These are phyloP conservation scores for Chrysina gloriosa DNA, from an alignment of 2,888 invertebrate genomes.

Conservation along the genomic window DNA sequence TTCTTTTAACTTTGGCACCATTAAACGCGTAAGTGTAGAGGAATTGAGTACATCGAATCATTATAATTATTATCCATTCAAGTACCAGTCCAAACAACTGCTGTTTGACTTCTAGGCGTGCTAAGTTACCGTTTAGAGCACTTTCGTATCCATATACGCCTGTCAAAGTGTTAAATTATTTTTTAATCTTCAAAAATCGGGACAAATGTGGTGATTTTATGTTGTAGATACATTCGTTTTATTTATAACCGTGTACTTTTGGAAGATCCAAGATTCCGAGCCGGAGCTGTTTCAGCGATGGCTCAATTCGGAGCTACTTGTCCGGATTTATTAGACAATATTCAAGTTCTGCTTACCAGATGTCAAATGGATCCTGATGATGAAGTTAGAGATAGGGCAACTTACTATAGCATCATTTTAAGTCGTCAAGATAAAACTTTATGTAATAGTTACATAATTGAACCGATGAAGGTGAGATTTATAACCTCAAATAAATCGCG, in stretches of 20 bases:
- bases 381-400: slow-evolving; percentile 97
- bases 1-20: too few species aligned
- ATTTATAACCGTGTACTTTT: slow-evolving; percentile 94
- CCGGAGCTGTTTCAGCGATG: slow-evolving; percentile 97
- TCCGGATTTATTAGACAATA: slow-evolving; percentile 87
- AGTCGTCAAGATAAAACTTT: slow-evolving; percentile 76
- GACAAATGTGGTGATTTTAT: too few species aligned
- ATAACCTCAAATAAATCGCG: neutral
- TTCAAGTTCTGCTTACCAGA: slow-evolving; percentile 82
- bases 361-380: slow-evolving; percentile 98
- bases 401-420: slow-evolving; percentile 92
- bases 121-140: too few species aligned
- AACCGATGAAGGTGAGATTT: slow-evolving; percentile 71
- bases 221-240: slow-evolving; percentile 78
- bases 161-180: too few species aligned
- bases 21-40: too few species aligned
- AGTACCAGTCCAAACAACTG: too few species aligned
- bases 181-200: too few species aligned
- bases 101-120: too few species aligned
- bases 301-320: slow-evolving; percentile 98
- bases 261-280: slow-evolving; percentile 94
- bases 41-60: too few species aligned
- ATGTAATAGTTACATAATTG: slow-evolving; percentile 82
- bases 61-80: too few species aligned
- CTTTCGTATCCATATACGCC: too few species aligned